Percentiles rank a stretch among this genome's conserved stretches.
phyloP scores from a whole-genome alignment of 2,888 invertebrate species.

The Coelogynopora nodosa region DNA sequence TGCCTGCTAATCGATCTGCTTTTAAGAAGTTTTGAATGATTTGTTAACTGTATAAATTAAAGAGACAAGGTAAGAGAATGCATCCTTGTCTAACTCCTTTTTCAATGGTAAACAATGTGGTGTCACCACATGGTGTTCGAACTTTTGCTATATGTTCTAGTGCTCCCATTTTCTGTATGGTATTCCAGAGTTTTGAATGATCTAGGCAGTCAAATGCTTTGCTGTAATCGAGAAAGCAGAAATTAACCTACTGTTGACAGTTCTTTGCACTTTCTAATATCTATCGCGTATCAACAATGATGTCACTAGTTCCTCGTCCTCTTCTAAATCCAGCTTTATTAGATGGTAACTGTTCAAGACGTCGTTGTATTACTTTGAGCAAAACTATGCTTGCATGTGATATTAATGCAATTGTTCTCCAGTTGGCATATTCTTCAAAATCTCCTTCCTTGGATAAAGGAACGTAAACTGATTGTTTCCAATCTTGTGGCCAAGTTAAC shows the following conservation, averaged over 20 bases:
- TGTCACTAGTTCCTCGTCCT: background rate
- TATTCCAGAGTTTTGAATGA: background rate
- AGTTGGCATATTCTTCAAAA: background rate
- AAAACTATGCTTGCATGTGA: background rate
- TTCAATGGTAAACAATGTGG: background rate
- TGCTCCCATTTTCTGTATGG: background rate
- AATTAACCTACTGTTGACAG: background rate
- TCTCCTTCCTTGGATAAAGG: background rate
- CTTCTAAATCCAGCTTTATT: background rate
- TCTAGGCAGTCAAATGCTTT: background rate
- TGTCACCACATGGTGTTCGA: background rate
- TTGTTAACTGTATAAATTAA: background rate
- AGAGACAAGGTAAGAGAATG: background rate
- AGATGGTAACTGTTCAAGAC: background rate
- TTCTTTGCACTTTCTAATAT: background rate
- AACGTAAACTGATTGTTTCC: background rate
- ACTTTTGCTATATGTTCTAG: background rate
- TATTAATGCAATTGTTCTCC: background rate
- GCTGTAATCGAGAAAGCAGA: background rate
- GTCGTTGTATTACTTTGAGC: background rate
- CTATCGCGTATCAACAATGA: background rate
- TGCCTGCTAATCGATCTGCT: background rate
- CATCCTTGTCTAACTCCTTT: background rate
- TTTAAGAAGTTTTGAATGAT: background rate
- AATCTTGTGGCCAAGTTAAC: background rate